These are phyloP conservation scores for Lasioglossum lativentre DNA, from an alignment of 2,888 invertebrate genomes.

Conservation along the genomic window DNA sequence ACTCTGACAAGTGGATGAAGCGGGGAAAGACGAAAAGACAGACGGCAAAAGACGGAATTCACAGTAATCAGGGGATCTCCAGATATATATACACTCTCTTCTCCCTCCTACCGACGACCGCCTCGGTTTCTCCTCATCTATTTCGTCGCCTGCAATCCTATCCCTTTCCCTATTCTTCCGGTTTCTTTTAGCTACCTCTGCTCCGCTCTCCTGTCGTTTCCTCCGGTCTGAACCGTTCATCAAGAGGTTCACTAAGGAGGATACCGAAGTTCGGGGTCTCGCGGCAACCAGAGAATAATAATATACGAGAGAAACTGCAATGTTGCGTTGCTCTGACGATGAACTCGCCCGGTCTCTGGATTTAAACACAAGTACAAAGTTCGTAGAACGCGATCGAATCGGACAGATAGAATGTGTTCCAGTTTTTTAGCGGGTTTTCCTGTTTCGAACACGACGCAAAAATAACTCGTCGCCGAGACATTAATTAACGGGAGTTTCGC, in stretches of 20 bases:
- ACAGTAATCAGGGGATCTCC: conserved; percentile 81
- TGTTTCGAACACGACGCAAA: neutral
- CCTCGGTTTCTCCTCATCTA: conserved; percentile 69
- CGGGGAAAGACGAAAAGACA: conserved; percentile 76
- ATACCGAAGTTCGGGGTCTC: conserved; percentile 43
- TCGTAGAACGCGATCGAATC: conserved; percentile 1
- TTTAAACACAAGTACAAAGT: neutral
- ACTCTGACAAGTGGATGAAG: conserved; percentile 82
- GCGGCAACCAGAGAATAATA: conserved; percentile 62
- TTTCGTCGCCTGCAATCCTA: conserved; percentile 66
- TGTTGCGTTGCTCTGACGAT: conserved; percentile 20
- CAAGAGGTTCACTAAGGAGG: conserved; percentile 56
- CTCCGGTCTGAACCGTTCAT: conserved; percentile 58
- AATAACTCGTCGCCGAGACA: conserved; percentile 4
- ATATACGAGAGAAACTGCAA: conserved; percentile 38
- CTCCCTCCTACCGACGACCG: conserved; percentile 27
- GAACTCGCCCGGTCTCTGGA: neutral
- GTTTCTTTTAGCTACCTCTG: conserved; percentile 55
- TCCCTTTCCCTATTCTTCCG: conserved; percentile 36
- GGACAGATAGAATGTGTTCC: neutral
- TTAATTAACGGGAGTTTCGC: conserved; percentile 9
- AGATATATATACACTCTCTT: conserved; percentile 46
- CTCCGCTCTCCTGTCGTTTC: conserved; percentile 46
- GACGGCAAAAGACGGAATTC: conserved; percentile 82
- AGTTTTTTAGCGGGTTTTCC: neutral